A percentile compares a stretch with the other conserved stretches of the same genome.
Conservation (phyloP, 2,113 vertebrate genomes). For the Ammodytes marinus region DNA sequence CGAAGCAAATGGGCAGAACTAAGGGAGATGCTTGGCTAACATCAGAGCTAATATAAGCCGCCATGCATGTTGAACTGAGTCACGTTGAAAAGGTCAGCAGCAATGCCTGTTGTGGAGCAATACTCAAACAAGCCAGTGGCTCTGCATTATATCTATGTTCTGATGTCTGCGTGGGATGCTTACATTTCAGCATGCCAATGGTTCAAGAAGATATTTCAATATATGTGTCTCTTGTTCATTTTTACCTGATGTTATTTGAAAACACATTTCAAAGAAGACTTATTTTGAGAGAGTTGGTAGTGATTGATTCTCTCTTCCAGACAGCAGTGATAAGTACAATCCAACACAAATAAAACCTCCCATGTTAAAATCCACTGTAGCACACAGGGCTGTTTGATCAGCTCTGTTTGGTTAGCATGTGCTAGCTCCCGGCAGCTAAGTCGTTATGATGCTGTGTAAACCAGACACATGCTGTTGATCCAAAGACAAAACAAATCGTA, state of each 20-base stretch:
- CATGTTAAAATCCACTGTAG: background rate
- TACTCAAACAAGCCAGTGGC: background rate
- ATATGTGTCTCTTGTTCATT: background rate
- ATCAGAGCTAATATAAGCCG: background rate
- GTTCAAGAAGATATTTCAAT: background rate
- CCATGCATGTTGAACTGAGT: constrained; percentile 1
- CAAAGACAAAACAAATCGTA: constrained; percentile 34
- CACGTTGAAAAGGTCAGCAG: constrained; percentile 30
- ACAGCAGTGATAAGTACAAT: constrained; percentile 1
- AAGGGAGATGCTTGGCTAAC: too few relatives aligned
- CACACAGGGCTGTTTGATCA: background rate
- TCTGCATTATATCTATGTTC: constrained; percentile 4
- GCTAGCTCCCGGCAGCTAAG: background rate
- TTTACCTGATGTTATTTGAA: background rate
- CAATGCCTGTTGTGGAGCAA: constrained; percentile 8
- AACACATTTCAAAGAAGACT: background rate
- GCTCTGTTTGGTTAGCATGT: constrained; percentile 25
- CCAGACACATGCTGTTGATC: background rate
- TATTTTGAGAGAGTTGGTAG: background rate
- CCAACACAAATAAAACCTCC: constrained; percentile 12
- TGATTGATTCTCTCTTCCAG: background rate
- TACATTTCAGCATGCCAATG: background rate
- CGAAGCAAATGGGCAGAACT: background rate
- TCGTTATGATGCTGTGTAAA: background rate
- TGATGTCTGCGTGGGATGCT: background rate